These are phyloP conservation scores for Halocynthia aurantium DNA, from an alignment of 23 tunicate genomes.

Conservation along the genomic window DNA sequence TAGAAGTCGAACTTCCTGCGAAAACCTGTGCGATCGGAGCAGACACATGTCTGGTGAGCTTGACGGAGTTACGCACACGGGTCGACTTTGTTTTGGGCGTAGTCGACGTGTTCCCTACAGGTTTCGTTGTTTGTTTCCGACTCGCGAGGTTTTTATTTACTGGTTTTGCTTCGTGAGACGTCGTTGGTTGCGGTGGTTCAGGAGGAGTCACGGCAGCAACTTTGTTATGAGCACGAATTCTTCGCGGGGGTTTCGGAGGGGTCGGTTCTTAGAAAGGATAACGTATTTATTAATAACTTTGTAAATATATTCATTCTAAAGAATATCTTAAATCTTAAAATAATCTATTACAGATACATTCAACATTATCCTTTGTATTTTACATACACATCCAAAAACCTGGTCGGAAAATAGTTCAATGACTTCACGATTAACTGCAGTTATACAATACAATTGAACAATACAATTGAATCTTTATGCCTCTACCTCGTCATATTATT, in stretches of 20 bases:
- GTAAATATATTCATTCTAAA: too few relatives aligned
- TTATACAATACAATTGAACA: too few relatives aligned
- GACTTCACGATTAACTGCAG: too few relatives aligned
- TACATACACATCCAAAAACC: too few relatives aligned
- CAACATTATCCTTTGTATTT: too few relatives aligned
- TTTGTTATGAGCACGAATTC: not conserved
- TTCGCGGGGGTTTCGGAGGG: not conserved
- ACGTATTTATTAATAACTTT: not conserved
- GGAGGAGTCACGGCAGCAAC: not conserved
- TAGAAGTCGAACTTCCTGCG: not conserved
- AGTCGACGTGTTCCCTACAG: not conserved
- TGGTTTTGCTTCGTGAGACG: not conserved
- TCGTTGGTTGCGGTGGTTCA: not conserved
- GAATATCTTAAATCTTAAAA: too few relatives aligned
- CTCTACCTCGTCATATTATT: too few relatives aligned
- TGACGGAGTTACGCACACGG: not conserved
- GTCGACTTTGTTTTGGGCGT: conserved; percentile 7
- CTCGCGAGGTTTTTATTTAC: not conserved
- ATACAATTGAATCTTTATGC: too few relatives aligned
- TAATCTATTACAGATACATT: too few relatives aligned
- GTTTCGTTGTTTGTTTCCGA: not conserved
- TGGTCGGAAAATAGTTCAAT: too few relatives aligned
- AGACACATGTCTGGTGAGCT: conserved; percentile 11
- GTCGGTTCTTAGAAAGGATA: not conserved
- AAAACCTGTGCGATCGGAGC: conserved; percentile 10